These are phyloP conservation scores for Calidris pygmaea DNA, from an alignment of 2,113 vertebrate species.

Conservation along the genomic window DNA sequence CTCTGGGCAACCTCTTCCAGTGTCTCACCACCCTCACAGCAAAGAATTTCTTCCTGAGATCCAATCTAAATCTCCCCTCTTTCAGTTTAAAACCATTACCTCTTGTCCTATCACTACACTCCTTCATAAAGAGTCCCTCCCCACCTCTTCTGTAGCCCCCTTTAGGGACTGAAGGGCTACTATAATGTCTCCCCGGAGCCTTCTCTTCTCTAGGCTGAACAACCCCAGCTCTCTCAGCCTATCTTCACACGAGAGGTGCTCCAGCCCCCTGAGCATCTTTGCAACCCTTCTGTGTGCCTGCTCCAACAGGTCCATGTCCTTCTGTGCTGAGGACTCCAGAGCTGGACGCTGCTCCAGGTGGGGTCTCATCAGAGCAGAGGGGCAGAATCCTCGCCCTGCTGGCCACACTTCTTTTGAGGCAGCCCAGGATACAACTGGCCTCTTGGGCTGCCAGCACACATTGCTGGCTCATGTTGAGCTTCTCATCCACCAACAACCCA, in stretches of 20 bases:
- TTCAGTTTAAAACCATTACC: background rate
- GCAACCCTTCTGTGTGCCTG: background rate
- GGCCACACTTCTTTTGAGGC: background rate
- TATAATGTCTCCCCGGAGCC: no score
- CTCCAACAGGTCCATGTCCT: background rate
- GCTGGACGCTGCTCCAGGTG: background rate
- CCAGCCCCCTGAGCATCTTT: no score
- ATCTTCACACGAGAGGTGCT: no score
- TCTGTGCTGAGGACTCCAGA: background rate
- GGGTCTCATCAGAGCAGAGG: background rate
- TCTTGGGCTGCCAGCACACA: background rate
- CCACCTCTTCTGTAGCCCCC: no score
- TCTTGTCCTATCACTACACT: background rate
- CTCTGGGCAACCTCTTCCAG: background rate
- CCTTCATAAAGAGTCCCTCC: background rate
- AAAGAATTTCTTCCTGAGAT: background rate
- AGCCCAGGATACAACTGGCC: background rate
- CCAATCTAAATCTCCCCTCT: background rate
- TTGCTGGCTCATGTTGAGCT: background rate
- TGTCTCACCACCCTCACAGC: background rate
- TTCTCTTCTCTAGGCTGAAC: no score
- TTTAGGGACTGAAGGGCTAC: no score
- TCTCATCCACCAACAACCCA: background rate
- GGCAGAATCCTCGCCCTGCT: background rate
- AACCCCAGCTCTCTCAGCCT: no score